Conservation (phyloP, 1,140 invertebrate species). For the Micrasema longulum region DNA sequence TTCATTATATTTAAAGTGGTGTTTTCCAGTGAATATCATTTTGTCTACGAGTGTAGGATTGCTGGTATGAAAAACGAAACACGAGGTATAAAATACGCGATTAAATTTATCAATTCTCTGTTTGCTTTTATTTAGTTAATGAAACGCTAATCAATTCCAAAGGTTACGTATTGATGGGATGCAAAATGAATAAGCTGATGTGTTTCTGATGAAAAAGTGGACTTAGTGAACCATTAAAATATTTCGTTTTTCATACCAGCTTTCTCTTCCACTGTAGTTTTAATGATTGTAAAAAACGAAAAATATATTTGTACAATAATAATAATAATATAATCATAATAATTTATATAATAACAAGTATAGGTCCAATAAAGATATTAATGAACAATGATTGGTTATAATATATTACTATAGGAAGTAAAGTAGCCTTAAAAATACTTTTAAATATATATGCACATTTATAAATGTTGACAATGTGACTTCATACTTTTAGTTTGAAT, state of each 20-base stretch:
- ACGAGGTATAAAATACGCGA: too few relatives aligned
- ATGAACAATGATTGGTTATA: slow-evolving; percentile 55
- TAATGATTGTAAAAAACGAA: slow-evolving; percentile 54
- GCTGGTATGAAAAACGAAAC: slow-evolving; percentile 46
- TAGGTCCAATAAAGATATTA: slow-evolving; percentile 52
- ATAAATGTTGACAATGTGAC: slow-evolving; percentile 51
- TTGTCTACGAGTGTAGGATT: slow-evolving; percentile 47
- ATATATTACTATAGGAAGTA: slow-evolving; percentile 50
- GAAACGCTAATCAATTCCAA: slow-evolving; percentile 17
- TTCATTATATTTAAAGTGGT: slow-evolving; percentile 55
- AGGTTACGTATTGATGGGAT: not conserved
- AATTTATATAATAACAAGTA: slow-evolving; percentile 54
- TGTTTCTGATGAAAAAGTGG: too few relatives aligned
- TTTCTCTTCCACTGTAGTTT: slow-evolving; percentile 46
- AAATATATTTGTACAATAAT: slow-evolving; percentile 55
- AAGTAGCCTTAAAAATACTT: slow-evolving; percentile 49
- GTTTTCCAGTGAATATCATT: slow-evolving; percentile 56
- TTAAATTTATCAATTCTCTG: slow-evolving; percentile 25
- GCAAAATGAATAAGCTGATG: not conserved
- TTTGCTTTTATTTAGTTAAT: slow-evolving; percentile 2
- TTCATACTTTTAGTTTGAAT: too few relatives aligned
- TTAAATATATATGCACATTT: slow-evolving; percentile 51
- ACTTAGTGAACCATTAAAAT: too few relatives aligned
- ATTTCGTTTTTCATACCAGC: slow-evolving; percentile 19
- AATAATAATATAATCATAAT: slow-evolving; percentile 59